A percentile compares a stretch with the other conserved stretches of the same genome.
These are phyloP conservation scores for Peribatodes rhomboidaria DNA, from an alignment of 2,888 invertebrate species.

Conservation along the genomic window DNA sequence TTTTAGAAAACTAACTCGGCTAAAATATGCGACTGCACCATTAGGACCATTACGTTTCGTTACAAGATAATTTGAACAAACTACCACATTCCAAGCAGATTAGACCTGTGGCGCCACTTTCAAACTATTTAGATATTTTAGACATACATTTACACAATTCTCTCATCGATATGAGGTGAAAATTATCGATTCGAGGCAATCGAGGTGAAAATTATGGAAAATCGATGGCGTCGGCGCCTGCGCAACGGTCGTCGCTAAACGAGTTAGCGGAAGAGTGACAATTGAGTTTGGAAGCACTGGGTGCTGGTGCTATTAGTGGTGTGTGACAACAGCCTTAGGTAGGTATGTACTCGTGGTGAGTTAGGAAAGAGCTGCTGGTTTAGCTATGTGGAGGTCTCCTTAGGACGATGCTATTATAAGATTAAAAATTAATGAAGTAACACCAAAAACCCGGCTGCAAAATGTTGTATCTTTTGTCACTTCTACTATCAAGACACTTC, in stretches of 20 bases:
- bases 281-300: conserved; percentile 21
- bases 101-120: conserved; percentile 26
- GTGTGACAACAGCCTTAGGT: conserved; percentile 4
- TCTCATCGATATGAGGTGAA: conserved; percentile 19
- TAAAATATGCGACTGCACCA: not conserved
- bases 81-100: conserved; percentile 17
- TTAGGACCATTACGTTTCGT: too few species aligned
- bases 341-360: too few species aligned
- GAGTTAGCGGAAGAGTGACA: conserved; percentile 26
- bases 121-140: conserved; percentile 17
- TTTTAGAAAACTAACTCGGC: not conserved
- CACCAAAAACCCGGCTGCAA: too few species aligned
- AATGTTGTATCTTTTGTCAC: too few species aligned
- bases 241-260: conserved; percentile 26
- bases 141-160: conserved; percentile 19
- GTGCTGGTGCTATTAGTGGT: conserved; percentile 12
- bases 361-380: not conserved
- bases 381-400: not conserved
- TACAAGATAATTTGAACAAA: not conserved
- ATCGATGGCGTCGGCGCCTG: conserved; percentile 21
- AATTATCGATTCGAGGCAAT: conserved; percentile 10
- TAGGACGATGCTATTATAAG: not conserved
- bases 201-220: conserved; percentile 29
- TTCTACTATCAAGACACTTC: too few species aligned
- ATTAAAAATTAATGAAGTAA: too few species aligned